These are phyloP conservation scores for Dryobates pubescens DNA, from an alignment of 2,797 vertebrate species.

Conservation along the genomic window DNA sequence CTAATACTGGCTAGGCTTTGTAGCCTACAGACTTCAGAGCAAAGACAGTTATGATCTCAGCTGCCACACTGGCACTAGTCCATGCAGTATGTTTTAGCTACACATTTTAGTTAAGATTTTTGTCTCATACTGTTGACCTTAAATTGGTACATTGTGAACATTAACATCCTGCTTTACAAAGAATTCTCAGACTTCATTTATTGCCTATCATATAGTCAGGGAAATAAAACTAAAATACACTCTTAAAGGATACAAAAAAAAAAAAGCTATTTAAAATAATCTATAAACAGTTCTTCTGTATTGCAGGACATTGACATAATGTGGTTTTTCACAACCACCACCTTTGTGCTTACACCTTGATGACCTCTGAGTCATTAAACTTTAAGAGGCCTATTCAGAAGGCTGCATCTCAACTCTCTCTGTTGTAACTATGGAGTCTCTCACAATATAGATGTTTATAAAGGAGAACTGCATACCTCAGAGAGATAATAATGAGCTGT, in stretches of 20 bases:
- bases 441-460: slow-evolving; percentile 17
- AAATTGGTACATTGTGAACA: neutral
- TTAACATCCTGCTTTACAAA: neutral
- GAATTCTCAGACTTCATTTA: neutral
- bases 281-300: neutral
- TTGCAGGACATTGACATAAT: neutral
- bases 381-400: slow-evolving; percentile 28
- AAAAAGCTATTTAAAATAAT: neutral
- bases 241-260: neutral
- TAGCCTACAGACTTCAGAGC: neutral
- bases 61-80: neutral
- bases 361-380: slow-evolving; percentile 38
- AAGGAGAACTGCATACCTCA: slow-evolving; percentile 13
- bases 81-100: too few species aligned
- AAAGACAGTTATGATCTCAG: neutral
- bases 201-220: neutral
- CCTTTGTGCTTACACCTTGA: neutral
- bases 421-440: neutral
- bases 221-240: neutral
- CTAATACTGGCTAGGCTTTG: neutral
- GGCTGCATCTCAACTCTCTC: neutral
- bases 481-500: slow-evolving; percentile 10
- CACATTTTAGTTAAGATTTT: neutral
- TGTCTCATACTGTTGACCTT: neutral
- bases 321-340: neutral